phyloP scores from a whole-genome alignment of 2,113 vertebrate species.

The Xyrauchen texanus region DNA sequence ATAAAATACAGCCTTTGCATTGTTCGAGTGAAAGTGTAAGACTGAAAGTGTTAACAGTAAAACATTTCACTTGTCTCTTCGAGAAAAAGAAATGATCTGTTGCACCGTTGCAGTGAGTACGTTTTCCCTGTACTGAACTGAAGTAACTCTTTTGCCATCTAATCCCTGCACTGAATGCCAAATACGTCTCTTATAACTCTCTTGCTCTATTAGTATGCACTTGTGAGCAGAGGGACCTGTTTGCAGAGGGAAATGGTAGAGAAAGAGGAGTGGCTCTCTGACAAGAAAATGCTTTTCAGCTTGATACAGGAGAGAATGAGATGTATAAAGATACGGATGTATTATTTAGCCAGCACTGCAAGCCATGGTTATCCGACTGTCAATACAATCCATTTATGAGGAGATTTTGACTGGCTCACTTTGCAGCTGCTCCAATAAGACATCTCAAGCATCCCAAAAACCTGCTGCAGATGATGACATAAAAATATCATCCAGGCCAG shows the following conservation, averaged over 20 bases:
- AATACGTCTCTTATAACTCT: constrained; percentile 52
- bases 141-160: constrained; percentile 8
- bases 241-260: constrained; percentile 24
- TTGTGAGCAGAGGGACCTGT: constrained; percentile 43
- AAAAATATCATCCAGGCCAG: background rate
- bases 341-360: constrained; percentile 61
- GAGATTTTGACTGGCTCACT: constrained; percentile 57
- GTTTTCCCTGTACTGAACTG: constrained; percentile 59
- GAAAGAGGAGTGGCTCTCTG: constrained; percentile 37
- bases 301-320: constrained; percentile 50
- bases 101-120: constrained; percentile 54
- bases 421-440: constrained; percentile 65
- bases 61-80: constrained; percentile 51
- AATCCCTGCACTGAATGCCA: constrained; percentile 59
- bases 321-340: constrained; percentile 64
- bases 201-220: constrained; percentile 56
- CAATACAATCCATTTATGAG: constrained; percentile 64
- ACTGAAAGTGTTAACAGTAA: constrained; percentile 54
- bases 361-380: constrained; percentile 66
- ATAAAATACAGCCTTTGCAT: constrained; percentile 63
- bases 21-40: constrained; percentile 56
- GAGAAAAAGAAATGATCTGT: constrained; percentile 49
- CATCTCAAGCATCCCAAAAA: constrained; percentile 25
- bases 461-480: background rate
- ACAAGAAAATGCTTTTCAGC: constrained; percentile 59